Evolutionary conservation across 2,888 invertebrate genomes (phyloP), one percentile per base, ranked within the genome.

Genomic region (Dendrolimus pini): DNA sequence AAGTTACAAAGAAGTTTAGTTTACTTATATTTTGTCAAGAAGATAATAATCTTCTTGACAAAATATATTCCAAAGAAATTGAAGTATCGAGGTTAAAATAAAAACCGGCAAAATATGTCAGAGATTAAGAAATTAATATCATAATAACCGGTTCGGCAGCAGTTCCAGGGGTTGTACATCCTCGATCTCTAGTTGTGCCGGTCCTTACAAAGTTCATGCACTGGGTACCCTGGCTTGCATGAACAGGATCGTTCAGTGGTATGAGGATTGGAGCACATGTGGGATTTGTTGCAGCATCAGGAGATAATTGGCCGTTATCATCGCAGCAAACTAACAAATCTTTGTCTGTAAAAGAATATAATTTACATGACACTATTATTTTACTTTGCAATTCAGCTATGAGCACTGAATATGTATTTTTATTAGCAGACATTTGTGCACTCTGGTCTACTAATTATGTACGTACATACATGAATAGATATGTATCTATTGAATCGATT

Each of bases 191-290:
- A 56, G 95, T 94, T 2, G 93, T 93, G 52, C 91, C 91, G 1
- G 94, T 94, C 63, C 95, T 91, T 7, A 95, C 93, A 68, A 96
- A 95, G 85, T 94, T 95, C 90, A 95, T 92, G 74, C 96, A 96
- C 60, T 91, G 91, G 1, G 92, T 92, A 18, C 93, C 91, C 54
- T 87, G 85, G 8, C 85, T 78, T 0, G 80, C 72, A 65, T 93
- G 93, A 1, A 88, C 69, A 0, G 84, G 85, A 58, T 90, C 90
- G 54, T 81, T 77, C 0, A 76, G 77, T 0, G 89, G 84, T 6
- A 89, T 73, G 8, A 88, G 60, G 54, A 90, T 76, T 1, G 90
- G 89, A 0, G 87, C 85, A 59, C 90, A 90, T 1, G 70, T 68
- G 0, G 88, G 85, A 59, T 89, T 86, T 3, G 71, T 67, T 0